A percentile compares a stretch with the other conserved stretches of the same genome.
Evolutionary conservation across 2,797 vertebrate species (phyloP).

Genomic region (Tarsius wallacei): DNA sequence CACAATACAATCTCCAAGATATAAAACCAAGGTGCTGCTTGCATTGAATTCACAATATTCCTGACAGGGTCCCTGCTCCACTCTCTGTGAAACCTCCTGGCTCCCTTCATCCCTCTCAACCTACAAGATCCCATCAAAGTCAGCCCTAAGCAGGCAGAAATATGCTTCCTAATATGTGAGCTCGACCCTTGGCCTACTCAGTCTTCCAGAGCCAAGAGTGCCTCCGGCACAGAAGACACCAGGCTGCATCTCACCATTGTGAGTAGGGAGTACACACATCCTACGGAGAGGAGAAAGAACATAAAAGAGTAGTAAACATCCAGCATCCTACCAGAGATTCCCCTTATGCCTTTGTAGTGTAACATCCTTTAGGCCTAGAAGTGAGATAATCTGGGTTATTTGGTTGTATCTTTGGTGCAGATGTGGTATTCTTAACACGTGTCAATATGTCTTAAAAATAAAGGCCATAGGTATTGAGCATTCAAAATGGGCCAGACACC

Average conservation of each 20-base stretch:
- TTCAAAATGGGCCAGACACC: neutral
- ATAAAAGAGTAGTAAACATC: neutral
- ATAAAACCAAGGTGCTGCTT: neutral
- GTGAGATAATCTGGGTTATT: neutral
- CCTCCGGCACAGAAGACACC: neutral
- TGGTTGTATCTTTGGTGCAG: neutral
- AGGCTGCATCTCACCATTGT: neutral
- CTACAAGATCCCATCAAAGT: neutral
- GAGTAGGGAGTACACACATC: neutral
- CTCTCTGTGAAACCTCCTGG: neutral
- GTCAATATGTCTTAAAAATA: neutral
- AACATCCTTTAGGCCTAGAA: neutral
- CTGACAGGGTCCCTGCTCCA: neutral
- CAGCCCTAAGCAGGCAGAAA: neutral
- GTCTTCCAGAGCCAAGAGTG: neutral
- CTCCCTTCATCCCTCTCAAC: neutral
- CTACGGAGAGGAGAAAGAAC: neutral
- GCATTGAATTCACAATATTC: neutral
- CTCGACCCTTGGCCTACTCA: neutral
- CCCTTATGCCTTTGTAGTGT: neutral
- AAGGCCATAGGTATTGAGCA: neutral
- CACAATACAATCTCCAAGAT: neutral
- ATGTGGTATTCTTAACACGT: neutral
- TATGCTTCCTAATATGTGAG: neutral
- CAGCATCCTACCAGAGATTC: neutral